Evolutionary conservation across 2,113 vertebrate genomes (phyloP).

Genomic region (Caloenas nicobarica): DNA sequence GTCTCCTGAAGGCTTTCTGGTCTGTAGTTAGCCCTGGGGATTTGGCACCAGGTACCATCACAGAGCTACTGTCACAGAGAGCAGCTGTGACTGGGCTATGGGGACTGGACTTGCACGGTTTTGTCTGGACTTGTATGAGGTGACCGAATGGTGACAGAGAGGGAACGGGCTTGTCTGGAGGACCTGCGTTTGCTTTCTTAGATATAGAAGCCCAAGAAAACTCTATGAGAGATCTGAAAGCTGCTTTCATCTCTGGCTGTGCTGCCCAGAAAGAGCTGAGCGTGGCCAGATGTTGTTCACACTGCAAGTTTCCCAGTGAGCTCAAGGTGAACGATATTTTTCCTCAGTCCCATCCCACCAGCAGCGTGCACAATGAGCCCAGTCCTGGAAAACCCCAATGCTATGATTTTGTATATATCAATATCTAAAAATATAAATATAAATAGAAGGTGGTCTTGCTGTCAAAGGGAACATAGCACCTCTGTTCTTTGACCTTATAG

Average conservation of each 20-base stretch:
- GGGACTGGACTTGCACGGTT: neutral
- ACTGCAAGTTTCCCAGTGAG: neutral
- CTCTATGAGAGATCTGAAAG: neutral
- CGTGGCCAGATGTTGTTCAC: neutral
- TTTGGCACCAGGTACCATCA: neutral
- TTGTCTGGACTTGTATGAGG: neutral
- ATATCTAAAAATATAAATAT: neutral
- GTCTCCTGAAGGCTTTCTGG: neutral
- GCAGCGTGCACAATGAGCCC: neutral
- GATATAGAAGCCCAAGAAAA: neutral
- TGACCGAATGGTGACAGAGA: neutral
- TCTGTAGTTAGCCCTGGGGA: neutral
- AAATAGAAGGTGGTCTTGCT: neutral
- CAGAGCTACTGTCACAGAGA: neutral
- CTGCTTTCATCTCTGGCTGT: neutral
- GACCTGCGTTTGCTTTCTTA: neutral
- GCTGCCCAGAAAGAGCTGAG: neutral
- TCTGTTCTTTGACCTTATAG: neutral
- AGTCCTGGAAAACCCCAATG: neutral
- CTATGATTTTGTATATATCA: neutral
- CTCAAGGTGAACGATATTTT: neutral
- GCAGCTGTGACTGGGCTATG: neutral
- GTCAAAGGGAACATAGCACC: neutral
- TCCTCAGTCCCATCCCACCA: neutral
- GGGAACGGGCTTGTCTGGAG: neutral